These are phyloP conservation scores for Zapornia atra DNA, from an alignment of 2,113 vertebrate species.

Conservation along the genomic window DNA sequence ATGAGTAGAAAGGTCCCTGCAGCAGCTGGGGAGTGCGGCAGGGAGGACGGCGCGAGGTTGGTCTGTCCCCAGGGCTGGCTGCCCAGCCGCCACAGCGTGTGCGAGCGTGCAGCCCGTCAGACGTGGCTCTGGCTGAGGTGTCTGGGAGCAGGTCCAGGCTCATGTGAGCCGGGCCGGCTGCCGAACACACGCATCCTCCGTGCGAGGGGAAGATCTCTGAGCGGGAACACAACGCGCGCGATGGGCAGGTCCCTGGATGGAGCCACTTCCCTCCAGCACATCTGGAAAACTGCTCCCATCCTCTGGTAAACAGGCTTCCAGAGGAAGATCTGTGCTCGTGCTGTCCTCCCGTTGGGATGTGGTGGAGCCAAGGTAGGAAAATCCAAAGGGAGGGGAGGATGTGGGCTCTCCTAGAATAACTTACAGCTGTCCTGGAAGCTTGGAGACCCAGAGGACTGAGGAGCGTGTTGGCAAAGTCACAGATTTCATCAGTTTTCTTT, in stretches of 20 bases:
- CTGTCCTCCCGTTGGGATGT: conserved; percentile 23
- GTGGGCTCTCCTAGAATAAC: conserved; percentile 18
- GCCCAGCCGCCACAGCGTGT: not conserved
- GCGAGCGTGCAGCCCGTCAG: not conserved
- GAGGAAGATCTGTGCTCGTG: conserved; percentile 35
- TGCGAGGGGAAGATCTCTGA: conserved; percentile 4
- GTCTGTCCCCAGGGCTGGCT: not conserved
- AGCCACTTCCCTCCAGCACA: conserved; percentile 44
- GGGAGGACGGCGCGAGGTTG: not conserved
- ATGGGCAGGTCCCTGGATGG: conserved; percentile 22
- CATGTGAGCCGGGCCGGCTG: not conserved
- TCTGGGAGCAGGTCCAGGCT: conserved; percentile 49
- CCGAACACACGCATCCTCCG: not conserved
- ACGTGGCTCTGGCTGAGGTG: not conserved
- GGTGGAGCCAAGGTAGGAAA: conserved; percentile 63
- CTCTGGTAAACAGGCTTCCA: conserved; percentile 54
- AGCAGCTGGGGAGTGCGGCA: not conserved
- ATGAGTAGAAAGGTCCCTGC: not conserved
- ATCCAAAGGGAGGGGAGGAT: conserved; percentile 1
- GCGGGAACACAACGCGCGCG: not conserved
- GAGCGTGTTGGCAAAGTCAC: not conserved
- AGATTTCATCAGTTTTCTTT: not conserved
- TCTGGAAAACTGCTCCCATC: conserved; percentile 60
- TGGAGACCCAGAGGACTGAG: not conserved
- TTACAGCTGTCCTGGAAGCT: conserved; percentile 50